A percentile compares a stretch with the other conserved stretches of the same genome.
Evolutionary conservation across 2,113 vertebrate genomes (phyloP).

Genomic region (Heliornis fulica): DNA sequence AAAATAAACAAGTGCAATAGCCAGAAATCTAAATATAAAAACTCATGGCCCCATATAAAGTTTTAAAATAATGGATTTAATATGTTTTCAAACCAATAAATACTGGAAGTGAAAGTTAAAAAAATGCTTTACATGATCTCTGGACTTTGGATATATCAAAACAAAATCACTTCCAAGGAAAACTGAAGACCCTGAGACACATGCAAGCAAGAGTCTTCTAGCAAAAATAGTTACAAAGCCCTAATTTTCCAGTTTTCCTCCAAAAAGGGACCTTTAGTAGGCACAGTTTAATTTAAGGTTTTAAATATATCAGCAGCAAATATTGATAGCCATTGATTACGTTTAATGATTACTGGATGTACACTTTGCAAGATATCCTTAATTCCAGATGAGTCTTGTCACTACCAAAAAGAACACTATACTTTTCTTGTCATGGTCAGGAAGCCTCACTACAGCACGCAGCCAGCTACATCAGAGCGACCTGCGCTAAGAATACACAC

Average conservation of each 20-base stretch:
- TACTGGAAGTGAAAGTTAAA: constrained; percentile 41
- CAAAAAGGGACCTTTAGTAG: constrained; percentile 60
- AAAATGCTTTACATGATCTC: constrained; percentile 41
- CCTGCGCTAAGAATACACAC: not conserved
- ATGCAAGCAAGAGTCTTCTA: constrained; percentile 68
- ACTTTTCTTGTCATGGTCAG: not conserved
- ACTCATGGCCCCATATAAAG: constrained; percentile 40
- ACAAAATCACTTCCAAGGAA: constrained; percentile 65
- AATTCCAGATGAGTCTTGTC: not conserved
- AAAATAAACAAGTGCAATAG: constrained; percentile 23
- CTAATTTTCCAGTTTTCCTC: constrained; percentile 70
- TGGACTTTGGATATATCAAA: constrained; percentile 64
- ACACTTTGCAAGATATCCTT: constrained; percentile 7
- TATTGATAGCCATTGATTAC: not conserved
- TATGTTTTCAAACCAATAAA: constrained; percentile 65
- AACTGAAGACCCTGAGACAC: constrained; percentile 70
- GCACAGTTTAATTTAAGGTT: constrained; percentile 62
- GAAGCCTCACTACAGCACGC: not conserved
- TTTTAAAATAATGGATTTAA: constrained; percentile 40
- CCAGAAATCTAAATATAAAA: constrained; percentile 62
- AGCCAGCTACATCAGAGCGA: not conserved
- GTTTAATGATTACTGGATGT: constrained; percentile 1
- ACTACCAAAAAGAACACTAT: not conserved
- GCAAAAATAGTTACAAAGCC: constrained; percentile 65
- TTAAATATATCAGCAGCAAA: constrained; percentile 64